A percentile compares a stretch with the other conserved stretches of the same genome.
Evolutionary conservation across 2,888 invertebrate species (phyloP).

Genomic region (Macrophya annulata): DNA sequence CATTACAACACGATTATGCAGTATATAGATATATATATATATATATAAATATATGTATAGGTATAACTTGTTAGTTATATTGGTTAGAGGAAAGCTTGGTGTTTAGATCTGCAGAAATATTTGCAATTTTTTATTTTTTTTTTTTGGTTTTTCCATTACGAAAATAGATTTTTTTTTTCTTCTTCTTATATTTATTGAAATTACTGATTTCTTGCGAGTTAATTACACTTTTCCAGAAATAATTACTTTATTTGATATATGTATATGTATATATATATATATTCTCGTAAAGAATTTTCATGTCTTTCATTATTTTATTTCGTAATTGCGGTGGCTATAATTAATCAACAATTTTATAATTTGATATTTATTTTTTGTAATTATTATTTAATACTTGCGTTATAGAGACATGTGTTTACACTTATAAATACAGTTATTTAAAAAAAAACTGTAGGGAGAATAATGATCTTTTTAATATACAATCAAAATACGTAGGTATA

Average conservation of each 20-base stretch:
- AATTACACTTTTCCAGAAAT: neutral
- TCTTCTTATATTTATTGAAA: neutral
- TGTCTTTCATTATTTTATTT: neutral
- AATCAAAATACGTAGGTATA: neutral
- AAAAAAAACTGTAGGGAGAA: neutral
- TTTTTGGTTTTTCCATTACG: neutral
- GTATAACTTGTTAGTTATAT: neutral
- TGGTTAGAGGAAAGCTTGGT: neutral
- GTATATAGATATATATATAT: neutral
- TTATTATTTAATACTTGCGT: neutral
- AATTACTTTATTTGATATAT: neutral
- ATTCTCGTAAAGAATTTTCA: neutral
- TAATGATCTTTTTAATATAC: neutral
- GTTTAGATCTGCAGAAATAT: neutral
- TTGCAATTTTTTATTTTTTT: neutral
- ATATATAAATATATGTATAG: neutral
- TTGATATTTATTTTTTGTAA: neutral
- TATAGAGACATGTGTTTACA: neutral
- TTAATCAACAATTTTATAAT: neutral
- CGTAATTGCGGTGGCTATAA: neutral
- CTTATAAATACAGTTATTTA: neutral
- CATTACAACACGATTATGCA: conserved; percentile 30
- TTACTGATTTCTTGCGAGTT: neutral
- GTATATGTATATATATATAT: neutral
- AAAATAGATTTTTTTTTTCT: neutral